Evolutionary conservation across 2,113 vertebrate genomes (phyloP), one percentile per base, ranked within the genome.

Genomic region (Callipepla californica): DNA sequence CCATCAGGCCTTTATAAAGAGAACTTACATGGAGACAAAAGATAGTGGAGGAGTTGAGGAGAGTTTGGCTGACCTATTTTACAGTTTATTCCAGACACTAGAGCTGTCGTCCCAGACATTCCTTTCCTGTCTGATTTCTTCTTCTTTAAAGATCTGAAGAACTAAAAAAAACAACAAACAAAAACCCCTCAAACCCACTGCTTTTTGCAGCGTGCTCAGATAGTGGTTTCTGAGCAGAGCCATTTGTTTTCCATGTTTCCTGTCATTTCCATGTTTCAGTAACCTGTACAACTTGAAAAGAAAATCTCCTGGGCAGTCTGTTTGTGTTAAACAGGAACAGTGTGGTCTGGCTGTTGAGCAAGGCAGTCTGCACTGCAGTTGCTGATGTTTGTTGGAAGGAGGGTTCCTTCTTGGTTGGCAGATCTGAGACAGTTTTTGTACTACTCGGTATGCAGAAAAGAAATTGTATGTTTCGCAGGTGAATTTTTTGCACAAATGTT

Each of bases 61-160:
- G 76, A 53, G 23, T 81, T 95, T 91, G 75, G 75, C 63, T 92
- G 93, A 51, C 81, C 81, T 93, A 44, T 87, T 94, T 94, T 91
- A 65, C 59, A 36, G 5, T 80, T 91, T 85, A 36, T 94, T 96
- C 89, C 89, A 95, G 91, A 90, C 2, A 0, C 47, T 90, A 66
- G 38, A 80, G 25, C 55, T 78, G 85, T 85, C 92, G 89, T 91
- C 68, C 34, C 75, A 96, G 95, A 89, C 81, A 91, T 74, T 72
- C 47, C 89, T 70, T 96, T 92, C 85, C 75, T 95, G 75, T 89
- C 78, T 90, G 66, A 69, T 70, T 96, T 79, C 44, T 86, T 89
- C 34, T 70, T 58, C 20, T 86, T 89, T 30, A 67, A 67, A 40
- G 10, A 36, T 69, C 5, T 38, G 68, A 68, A 32, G 23, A 59